Evolutionary conservation across 1,140 invertebrate species (phyloP).

Genomic region (Neelides sp.): DNA sequence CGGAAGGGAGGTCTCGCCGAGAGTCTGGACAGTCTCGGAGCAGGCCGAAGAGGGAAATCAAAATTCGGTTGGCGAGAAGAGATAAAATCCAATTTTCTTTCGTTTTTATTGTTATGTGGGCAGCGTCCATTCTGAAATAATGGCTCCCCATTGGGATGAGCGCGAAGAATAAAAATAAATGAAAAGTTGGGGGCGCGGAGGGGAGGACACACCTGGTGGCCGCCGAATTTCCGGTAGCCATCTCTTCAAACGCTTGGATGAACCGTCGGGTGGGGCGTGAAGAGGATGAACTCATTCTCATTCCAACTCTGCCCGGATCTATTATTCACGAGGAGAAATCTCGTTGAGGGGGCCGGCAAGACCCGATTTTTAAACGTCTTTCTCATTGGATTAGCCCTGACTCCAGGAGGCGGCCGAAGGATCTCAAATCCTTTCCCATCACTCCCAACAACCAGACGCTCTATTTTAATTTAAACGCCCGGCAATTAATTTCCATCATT

Average conservation of each 20-base stretch:
- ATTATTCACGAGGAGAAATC: too few relatives aligned
- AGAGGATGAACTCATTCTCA: conserved; percentile 10
- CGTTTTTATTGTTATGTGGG: conserved; percentile 27
- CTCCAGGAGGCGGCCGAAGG: too few relatives aligned
- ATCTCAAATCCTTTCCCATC: too few relatives aligned
- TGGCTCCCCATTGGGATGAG: conserved; percentile 17
- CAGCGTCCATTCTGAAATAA: conserved; percentile 21
- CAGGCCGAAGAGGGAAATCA: conserved; percentile 18
- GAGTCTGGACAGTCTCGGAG: too few relatives aligned
- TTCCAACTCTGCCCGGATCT: not conserved
- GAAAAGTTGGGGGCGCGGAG: conserved; percentile 10
- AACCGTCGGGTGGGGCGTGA: too few relatives aligned
- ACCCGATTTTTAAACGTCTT: too few relatives aligned
- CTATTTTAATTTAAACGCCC: too few relatives aligned
- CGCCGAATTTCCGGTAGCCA: conserved; percentile 29
- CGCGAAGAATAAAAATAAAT: conserved; percentile 25
- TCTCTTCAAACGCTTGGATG: conserved; percentile 21
- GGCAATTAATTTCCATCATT: too few relatives aligned
- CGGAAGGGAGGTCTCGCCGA: too few relatives aligned
- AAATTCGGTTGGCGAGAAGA: conserved; percentile 18
- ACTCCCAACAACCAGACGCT: too few relatives aligned
- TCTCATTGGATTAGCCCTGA: too few relatives aligned
- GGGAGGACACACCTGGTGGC: conserved; percentile 15
- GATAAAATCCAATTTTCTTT: conserved; percentile 24
- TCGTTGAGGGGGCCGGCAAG: too few relatives aligned